These are phyloP conservation scores for Gymnoscopelus braueri DNA, from an alignment of 2,797 vertebrate genomes.

Conservation along the genomic window DNA sequence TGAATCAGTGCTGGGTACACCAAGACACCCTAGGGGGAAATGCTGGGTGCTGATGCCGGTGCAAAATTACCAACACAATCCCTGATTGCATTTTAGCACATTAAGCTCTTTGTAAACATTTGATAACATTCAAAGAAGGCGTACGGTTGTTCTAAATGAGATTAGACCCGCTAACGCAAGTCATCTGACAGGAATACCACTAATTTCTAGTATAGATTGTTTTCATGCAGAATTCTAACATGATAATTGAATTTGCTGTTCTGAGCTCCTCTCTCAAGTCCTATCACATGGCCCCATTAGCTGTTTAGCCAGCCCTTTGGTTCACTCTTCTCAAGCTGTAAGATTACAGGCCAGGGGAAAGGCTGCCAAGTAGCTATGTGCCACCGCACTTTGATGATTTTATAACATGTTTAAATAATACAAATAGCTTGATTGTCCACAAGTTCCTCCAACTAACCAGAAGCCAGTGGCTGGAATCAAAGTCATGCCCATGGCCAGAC, in stretches of 20 bases:
- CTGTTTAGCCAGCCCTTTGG: constrained; percentile 69
- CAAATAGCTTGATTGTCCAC: constrained; percentile 59
- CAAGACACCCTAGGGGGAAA: constrained; percentile 18
- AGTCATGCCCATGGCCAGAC: constrained; percentile 16
- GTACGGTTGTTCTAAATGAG: constrained; percentile 68
- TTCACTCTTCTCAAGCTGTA: constrained; percentile 50
- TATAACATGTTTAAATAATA: constrained; percentile 71
- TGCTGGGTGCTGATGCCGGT: constrained; percentile 41
- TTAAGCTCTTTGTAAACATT: constrained; percentile 85
- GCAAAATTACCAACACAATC: constrained; percentile 53
- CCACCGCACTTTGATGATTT: constrained; percentile 75
- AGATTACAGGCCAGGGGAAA: constrained; percentile 57
- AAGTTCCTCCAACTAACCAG: constrained; percentile 45
- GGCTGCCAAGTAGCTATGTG: constrained; percentile 69
- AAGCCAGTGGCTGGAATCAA: constrained; percentile 32
- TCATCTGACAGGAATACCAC: constrained; percentile 84
- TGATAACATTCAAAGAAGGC: constrained; percentile 80
- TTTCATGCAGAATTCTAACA: constrained; percentile 87
- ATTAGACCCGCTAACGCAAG: constrained; percentile 77
- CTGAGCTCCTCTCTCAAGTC: constrained; percentile 75
- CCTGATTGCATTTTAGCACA: constrained; percentile 78
- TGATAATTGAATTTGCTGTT: constrained; percentile 85
- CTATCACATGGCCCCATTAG: constrained; percentile 82
- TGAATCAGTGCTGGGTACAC: constrained; percentile 26
- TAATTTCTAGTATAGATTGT: constrained; percentile 87